Percentiles rank a stretch among this genome's conserved stretches.
phyloP scores from a whole-genome alignment of 1,140 invertebrate genomes.

The Pogonomyrmex barbatus region DNA sequence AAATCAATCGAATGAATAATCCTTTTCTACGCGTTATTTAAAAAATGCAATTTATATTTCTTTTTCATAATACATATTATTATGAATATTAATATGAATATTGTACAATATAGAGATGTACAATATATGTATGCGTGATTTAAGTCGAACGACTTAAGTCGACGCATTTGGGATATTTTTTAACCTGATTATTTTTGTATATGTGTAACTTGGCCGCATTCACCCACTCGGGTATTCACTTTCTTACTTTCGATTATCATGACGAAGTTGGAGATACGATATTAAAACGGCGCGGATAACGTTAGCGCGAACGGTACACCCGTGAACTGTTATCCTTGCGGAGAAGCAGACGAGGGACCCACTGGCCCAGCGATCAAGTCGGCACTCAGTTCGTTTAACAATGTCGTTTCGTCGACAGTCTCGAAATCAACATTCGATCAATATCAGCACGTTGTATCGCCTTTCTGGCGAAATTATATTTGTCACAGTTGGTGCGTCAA shows the following conservation, averaged over 20 bases:
- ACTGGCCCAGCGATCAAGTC: slow-evolving; percentile 77
- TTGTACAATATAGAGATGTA: not conserved
- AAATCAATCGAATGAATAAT: not conserved
- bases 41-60: not conserved
- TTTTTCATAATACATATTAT: not conserved
- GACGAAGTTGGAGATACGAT: slow-evolving; percentile 69
- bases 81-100: too few relatives aligned
- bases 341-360: slow-evolving; percentile 74
- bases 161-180: not conserved
- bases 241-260: slow-evolving; percentile 74
- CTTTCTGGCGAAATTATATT: slow-evolving; percentile 15
- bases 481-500: slow-evolving; percentile 3
- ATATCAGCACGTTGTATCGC: slow-evolving; percentile 3
- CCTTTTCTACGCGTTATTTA: not conserved
- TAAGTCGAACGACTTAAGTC: not conserved
- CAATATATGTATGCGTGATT: not conserved
- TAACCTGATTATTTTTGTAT: slow-evolving; percentile 20
- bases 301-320: slow-evolving; percentile 81
- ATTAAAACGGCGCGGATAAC: slow-evolving; percentile 77
- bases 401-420: slow-evolving; percentile 76
- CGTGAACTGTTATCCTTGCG: slow-evolving; percentile 81
- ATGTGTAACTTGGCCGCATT: slow-evolving; percentile 24
- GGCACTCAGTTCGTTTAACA: slow-evolving; percentile 76
- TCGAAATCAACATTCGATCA: slow-evolving; percentile 37
- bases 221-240: slow-evolving; percentile 62